phyloP scores from a whole-genome alignment of 2,113 vertebrate species.

The Paedocypris sp. region DNA sequence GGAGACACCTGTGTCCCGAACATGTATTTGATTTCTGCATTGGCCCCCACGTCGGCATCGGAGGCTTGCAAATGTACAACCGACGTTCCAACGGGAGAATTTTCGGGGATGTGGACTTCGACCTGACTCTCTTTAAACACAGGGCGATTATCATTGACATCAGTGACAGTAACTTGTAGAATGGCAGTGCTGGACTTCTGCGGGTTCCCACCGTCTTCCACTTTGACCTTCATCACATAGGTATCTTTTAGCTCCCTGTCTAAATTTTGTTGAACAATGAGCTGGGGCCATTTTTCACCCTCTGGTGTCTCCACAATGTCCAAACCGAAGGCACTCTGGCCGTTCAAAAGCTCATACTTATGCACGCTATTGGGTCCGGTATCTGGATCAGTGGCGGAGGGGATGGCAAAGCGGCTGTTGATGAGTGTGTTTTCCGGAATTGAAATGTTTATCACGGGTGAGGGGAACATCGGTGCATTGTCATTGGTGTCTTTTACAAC shows the following conservation, averaged over 20 bases:
- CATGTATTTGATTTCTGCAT: constrained; percentile 92
- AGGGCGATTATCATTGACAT: constrained; percentile 94
- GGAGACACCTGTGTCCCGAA: constrained; percentile 91
- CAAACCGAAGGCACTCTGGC: constrained; percentile 92
- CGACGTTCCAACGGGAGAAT: constrained; percentile 85
- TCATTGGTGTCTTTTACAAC: constrained; percentile 98
- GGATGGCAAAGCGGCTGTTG: constrained; percentile 96
- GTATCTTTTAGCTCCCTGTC: constrained; percentile 97
- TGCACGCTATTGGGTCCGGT: constrained; percentile 94
- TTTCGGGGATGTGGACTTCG: constrained; percentile 92
- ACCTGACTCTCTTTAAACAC: constrained; percentile 94
- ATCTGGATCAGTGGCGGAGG: constrained; percentile 96
- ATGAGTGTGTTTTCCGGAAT: constrained; percentile 98
- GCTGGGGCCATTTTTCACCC: constrained; percentile 98
- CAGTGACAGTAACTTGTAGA: constrained; percentile 93
- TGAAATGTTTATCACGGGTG: constrained; percentile 97
- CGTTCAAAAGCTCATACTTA: constrained; percentile 92
- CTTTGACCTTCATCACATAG: constrained; percentile 99
- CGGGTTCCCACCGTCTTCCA: constrained; percentile 91
- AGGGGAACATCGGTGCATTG: constrained; percentile 97
- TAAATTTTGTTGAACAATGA: constrained; percentile 96
- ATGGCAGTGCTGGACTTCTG: constrained; percentile 99
- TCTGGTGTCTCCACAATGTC: constrained; percentile 98
- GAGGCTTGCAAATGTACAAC: constrained; percentile 92
- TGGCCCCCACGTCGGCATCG: constrained; percentile 90